phyloP scores from a whole-genome alignment of 2,888 invertebrate genomes.

The Thecophora atra region DNA sequence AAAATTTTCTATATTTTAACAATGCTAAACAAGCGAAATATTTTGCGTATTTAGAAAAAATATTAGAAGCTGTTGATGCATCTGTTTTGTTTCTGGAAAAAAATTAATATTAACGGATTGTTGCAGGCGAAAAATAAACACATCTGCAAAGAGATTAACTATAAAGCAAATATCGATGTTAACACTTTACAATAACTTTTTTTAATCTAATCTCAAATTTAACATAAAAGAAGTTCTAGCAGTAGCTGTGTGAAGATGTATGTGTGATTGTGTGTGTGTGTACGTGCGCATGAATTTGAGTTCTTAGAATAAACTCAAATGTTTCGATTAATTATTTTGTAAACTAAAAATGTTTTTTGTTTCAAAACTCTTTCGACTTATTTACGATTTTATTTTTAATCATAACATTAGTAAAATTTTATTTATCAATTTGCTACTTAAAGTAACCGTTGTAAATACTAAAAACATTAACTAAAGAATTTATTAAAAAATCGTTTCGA shows the following conservation, averaged over 20 bases:
- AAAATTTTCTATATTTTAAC: slow-evolving; percentile 38
- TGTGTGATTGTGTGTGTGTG: slow-evolving; percentile 35
- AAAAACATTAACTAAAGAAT: slow-evolving; percentile 36
- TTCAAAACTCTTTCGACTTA: slow-evolving; percentile 24
- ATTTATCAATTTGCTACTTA: slow-evolving; percentile 33
- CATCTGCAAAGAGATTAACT: slow-evolving; percentile 23
- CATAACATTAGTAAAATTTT: slow-evolving; percentile 26
- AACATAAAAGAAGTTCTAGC: slow-evolving; percentile 36
- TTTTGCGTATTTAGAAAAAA: not conserved
- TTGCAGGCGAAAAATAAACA: slow-evolving; percentile 35
- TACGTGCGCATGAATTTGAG: not conserved
- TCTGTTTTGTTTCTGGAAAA: slow-evolving; percentile 29
- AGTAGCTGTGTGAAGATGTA: slow-evolving; percentile 44
- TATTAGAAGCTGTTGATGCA: not conserved
- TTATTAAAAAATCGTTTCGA: slow-evolving; percentile 39
- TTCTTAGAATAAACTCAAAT: no score
- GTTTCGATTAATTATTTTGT: no score
- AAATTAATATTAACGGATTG: slow-evolving; percentile 35
- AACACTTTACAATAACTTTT: not conserved
- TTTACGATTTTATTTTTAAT: slow-evolving; percentile 12
- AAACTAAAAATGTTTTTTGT: no score
- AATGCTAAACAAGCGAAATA: slow-evolving; percentile 21
- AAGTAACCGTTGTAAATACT: slow-evolving; percentile 39
- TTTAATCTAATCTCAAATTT: slow-evolving; percentile 48
- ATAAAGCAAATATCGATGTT: slow-evolving; percentile 24